A percentile compares a stretch with the other conserved stretches of the same genome.
Evolutionary conservation across 2,888 invertebrate genomes (phyloP).

Genomic region (Drosophila picticornis): DNA sequence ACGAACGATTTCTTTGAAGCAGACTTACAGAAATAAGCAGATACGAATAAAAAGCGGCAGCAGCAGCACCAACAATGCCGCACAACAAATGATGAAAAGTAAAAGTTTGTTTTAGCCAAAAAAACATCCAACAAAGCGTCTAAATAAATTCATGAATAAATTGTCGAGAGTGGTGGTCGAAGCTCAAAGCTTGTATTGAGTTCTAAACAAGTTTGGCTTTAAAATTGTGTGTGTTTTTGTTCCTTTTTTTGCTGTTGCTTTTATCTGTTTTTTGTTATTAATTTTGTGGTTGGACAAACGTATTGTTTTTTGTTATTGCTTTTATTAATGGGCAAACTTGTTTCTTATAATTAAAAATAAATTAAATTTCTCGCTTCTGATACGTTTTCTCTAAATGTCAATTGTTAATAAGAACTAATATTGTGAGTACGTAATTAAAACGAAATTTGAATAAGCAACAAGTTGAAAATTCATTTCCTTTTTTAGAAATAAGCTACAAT

Average conservation of each 20-base stretch:
- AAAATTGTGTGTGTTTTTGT: conserved; percentile 8
- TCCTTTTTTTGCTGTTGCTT: conserved; percentile 18
- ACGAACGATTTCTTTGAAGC: conserved; percentile 59
- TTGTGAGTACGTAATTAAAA: not conserved
- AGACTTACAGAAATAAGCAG: conserved; percentile 13
- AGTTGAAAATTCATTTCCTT: not conserved
- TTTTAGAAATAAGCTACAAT: not conserved
- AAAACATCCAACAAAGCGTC: conserved; percentile 53
- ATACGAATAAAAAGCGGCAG: conserved; percentile 12
- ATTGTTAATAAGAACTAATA: not conserved
- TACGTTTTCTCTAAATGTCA: conserved; percentile 12
- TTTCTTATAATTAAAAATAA: conserved; percentile 19
- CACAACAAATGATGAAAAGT: conserved; percentile 66
- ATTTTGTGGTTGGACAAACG: conserved; percentile 41
- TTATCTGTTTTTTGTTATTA: conserved; percentile 30
- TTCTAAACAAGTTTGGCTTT: conserved; percentile 67
- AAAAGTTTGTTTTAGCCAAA: conserved; percentile 69
- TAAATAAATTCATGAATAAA: conserved; percentile 68
- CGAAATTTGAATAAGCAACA: not conserved
- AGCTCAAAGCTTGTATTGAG: conserved; percentile 39
- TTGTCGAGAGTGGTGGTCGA: conserved; percentile 34
- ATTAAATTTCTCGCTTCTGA: not conserved
- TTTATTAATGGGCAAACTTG: conserved; percentile 15
- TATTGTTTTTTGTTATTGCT: conserved; percentile 10
- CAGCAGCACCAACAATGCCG: conserved; percentile 42